These are phyloP conservation scores for Micronycteris hirsuta DNA, from an alignment of 2,113 vertebrate species.

Conservation along the genomic window DNA sequence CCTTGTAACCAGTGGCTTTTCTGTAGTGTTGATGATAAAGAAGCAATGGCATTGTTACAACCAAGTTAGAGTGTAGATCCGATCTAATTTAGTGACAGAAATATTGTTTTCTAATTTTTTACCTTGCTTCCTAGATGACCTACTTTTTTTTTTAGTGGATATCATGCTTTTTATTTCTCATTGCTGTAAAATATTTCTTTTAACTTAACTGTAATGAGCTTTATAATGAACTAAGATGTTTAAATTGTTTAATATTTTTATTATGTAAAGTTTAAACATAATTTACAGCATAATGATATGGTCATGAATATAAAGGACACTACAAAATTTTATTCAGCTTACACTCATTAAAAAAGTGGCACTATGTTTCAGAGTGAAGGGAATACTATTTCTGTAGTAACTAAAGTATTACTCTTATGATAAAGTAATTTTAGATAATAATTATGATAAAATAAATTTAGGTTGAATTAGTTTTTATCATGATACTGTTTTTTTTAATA, in stretches of 20 bases:
- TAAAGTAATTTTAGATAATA: background rate
- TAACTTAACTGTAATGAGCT: background rate
- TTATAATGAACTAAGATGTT: background rate
- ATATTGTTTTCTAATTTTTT: conserved; percentile 32
- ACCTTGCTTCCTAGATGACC: conserved; percentile 44
- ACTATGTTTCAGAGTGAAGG: background rate
- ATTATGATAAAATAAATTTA: background rate
- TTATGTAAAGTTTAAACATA: conserved; percentile 7
- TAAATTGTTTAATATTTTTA: background rate
- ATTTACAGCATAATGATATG: background rate
- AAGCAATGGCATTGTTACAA: background rate
- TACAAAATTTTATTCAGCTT: background rate
- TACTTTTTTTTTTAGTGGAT: conserved; percentile 20
- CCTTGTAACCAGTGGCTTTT: background rate
- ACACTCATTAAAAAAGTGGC: background rate
- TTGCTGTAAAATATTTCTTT: conserved; percentile 24
- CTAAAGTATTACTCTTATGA: background rate
- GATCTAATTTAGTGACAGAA: conserved; percentile 50
- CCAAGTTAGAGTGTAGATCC: background rate
- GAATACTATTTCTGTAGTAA: background rate
- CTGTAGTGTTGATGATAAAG: background rate
- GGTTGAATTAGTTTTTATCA: background rate
- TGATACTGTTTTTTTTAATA: background rate
- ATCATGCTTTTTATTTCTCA: conserved; percentile 27
- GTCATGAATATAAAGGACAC: background rate